These are phyloP conservation scores for Spodoptera frugiperda DNA, from an alignment of 1,140 invertebrate species.

Conservation along the genomic window DNA sequence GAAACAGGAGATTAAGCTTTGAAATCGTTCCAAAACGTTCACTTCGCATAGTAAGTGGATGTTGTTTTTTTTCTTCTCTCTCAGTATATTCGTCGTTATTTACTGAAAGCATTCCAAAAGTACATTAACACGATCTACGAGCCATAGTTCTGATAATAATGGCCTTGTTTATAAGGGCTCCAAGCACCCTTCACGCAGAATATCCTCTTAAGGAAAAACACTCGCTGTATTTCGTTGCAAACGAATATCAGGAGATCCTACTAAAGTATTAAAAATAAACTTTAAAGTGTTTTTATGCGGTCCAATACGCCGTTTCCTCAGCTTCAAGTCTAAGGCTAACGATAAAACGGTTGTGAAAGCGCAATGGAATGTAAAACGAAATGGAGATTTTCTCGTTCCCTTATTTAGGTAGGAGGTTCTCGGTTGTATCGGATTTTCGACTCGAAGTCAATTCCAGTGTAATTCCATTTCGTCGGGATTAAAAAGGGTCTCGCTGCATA, in stretches of 20 bases:
- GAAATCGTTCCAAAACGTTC: not conserved
- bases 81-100: constrained; percentile 53
- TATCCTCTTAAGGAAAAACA: constrained; percentile 52
- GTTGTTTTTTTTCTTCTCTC: constrained; percentile 52
- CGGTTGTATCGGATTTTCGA: constrained; percentile 63
- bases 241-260: constrained; percentile 11
- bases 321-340: constrained; percentile 7
- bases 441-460: constrained; percentile 52
- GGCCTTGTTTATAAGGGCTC: constrained; percentile 67
- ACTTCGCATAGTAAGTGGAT: constrained; percentile 35
- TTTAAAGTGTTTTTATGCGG: constrained; percentile 11
- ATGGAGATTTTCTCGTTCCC: constrained; percentile 27
- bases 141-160: constrained; percentile 74
- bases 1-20: constrained; percentile 12
- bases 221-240: constrained; percentile 33
- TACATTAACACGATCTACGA: constrained; percentile 70
- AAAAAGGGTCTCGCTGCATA: constrained; percentile 67
- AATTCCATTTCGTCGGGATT: constrained; percentile 72
- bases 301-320: constrained; percentile 29
- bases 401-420: constrained; percentile 13
- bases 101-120: constrained; percentile 56
- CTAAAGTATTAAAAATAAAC: constrained; percentile 14
- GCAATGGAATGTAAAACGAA: constrained; percentile 38
- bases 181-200: constrained; percentile 58
- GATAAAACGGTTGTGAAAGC: constrained; percentile 21